A percentile compares a stretch with the other conserved stretches of the same genome.
These are phyloP conservation scores for Brachycybe producta DNA, from an alignment of 2,888 invertebrate species.

Conservation along the genomic window DNA sequence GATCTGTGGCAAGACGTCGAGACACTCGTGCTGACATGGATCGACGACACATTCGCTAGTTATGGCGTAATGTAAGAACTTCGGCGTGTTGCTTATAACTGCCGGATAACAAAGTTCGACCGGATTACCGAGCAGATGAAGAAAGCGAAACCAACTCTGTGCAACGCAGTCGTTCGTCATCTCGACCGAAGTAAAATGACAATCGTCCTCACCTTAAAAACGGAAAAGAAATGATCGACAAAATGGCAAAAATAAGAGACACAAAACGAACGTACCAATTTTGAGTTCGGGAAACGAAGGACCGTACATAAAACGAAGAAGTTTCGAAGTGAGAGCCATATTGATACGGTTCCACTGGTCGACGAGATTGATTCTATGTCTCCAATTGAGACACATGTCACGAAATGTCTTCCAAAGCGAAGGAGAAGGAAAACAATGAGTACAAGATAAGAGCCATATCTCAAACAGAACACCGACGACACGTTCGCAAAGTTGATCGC, in stretches of 20 bases:
- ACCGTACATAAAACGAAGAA: conserved; percentile 78
- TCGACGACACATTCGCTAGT: conserved; percentile 61
- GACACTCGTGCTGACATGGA: conserved; percentile 81
- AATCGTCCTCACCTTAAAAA: conserved; percentile 61
- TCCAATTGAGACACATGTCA: conserved; percentile 84
- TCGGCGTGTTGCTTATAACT: conserved; percentile 56
- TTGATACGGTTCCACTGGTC: conserved; percentile 93
- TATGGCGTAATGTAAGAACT: conserved; percentile 67
- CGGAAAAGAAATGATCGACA: conserved; percentile 1
- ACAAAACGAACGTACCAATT: conserved; percentile 25
- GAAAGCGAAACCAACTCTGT: conserved; percentile 89
- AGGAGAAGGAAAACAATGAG: conserved; percentile 81
- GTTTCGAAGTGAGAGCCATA: conserved; percentile 67
- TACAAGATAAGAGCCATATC: conserved; percentile 64
- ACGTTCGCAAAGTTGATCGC: conserved; percentile 84
- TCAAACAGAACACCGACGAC: conserved; percentile 88
- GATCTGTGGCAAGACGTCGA: conserved; percentile 68
- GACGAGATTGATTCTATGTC: conserved; percentile 81
- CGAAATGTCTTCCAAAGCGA: conserved; percentile 89
- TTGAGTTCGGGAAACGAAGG: conserved; percentile 33
- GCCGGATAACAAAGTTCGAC: conserved; percentile 80
- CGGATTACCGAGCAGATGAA: conserved; percentile 89
- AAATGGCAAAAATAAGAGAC: not conserved
- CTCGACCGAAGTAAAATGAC: conserved; percentile 60
- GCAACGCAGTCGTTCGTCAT: conserved; percentile 83